phyloP scores from a whole-genome alignment of 2,797 vertebrate genomes.

The Mycteria americana region DNA sequence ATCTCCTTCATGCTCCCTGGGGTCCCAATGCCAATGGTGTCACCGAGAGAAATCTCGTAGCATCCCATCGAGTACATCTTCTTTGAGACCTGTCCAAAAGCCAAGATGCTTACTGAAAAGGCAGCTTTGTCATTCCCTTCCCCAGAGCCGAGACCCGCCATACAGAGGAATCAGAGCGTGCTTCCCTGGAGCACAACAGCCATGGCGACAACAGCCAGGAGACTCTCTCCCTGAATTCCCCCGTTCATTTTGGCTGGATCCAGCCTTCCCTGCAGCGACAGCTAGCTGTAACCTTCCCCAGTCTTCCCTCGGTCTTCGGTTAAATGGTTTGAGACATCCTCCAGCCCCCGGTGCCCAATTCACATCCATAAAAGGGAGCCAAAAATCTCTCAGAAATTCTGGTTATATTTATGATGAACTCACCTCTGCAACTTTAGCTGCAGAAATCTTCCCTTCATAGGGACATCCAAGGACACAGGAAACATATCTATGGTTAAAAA shows the following conservation, averaged over 20 bases:
- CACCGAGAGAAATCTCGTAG: constrained; percentile 96
- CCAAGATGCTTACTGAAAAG: rapidly evolving
- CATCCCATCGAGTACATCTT: constrained; percentile 94
- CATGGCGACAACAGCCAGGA: neutral
- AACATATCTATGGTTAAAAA: constrained; percentile 82
- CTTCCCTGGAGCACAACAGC: neutral
- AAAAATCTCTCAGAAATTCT: neutral
- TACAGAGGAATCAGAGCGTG: rapidly evolving
- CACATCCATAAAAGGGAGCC: neutral
- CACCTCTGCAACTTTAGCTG: constrained; percentile 92
- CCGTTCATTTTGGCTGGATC: neutral
- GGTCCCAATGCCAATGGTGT: constrained; percentile 95
- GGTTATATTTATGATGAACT: constrained; percentile 28
- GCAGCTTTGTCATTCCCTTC: neutral
- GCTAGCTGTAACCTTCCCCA: neutral
- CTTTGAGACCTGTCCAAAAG: constrained; percentile 83
- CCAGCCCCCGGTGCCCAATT: neutral
- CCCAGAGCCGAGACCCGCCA: rapidly evolving
- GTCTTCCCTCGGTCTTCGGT: too few species aligned
- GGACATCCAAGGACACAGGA: constrained; percentile 96
- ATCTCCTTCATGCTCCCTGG: constrained; percentile 89
- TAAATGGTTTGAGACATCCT: neutral
- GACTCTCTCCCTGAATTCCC: neutral
- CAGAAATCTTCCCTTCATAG: constrained; percentile 91
- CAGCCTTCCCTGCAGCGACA: neutral